Base-by-base conservation (phyloP, 2,888 invertebrate genomes). In the Microctonus aethiopoides region DNA sequence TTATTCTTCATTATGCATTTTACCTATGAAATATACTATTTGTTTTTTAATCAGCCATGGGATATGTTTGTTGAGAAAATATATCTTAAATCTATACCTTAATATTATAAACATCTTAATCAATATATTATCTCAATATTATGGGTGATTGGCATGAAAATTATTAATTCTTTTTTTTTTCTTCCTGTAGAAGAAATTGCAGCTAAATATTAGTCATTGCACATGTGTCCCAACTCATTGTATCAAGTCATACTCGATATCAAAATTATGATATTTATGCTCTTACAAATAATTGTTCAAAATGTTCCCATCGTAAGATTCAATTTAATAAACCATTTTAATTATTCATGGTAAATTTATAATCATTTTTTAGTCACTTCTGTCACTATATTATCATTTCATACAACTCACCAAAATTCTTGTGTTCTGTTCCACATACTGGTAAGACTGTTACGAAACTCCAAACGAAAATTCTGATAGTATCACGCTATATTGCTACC, bases 401-500 rank as follows among this genome's bases (percentile, higher is more conserved):
- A 24, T 29, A 13, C 10, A 34, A 70, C 70, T 83, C 79, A 82
- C 83, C 83, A 84, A 75, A 84, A 80, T 70, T 80, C 79, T 75
- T 83, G 83, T 74, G 81, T 81, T 78, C 81, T 84, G 73, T 82
- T 81, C 84, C 84, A 85, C 56, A 84, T 71, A 72, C 79, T 82
- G 74, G 78, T 84, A 74, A 85, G 75, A 76, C 79, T 84, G 74
- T 83, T 81, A 76, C 79, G 83, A 80, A 85, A 84, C 77, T 84
- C 84, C 75, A 81, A 81, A 71, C 84, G 83, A 71, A 84, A 77
- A 74, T 84, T 84, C 84, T 83, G 81, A 71, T 85, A 83, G 84
- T 87, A 88, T 89, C 89, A 89, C 87, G 89, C 89, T 85, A 89
- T 89, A 74, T 89, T 89, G 82, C 88, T 89, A 72, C 89, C 89